phyloP scores from a whole-genome alignment of 2,888 invertebrate genomes.

The Tachina fera region DNA sequence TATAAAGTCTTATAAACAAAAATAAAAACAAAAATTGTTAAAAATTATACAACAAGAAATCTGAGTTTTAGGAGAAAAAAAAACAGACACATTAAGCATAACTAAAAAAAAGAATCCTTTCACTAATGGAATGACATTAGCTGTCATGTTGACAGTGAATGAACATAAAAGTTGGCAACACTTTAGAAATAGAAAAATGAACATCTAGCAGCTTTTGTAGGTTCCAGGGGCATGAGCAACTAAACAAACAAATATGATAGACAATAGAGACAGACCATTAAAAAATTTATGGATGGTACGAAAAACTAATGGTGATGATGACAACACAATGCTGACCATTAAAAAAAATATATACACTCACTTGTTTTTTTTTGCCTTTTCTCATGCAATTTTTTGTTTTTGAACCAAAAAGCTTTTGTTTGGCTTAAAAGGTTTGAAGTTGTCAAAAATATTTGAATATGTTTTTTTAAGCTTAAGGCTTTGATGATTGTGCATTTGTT shows the following conservation, averaged over 20 bases:
- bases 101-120: conserved; percentile 57
- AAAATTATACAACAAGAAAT: conserved; percentile 19
- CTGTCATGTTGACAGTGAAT: conserved; percentile 70
- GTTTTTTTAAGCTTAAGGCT: background rate
- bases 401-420: conserved; percentile 19
- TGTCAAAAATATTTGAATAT: conserved; percentile 13
- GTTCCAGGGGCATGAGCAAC: background rate
- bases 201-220: conserved; percentile 14
- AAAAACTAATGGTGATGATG: conserved; percentile 65
- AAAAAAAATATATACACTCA: conserved; percentile 22
- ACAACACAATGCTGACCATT: conserved; percentile 54
- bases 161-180: conserved; percentile 70
- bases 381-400: background rate
- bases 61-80: conserved; percentile 14
- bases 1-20: conserved; percentile 36
- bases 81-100: background rate
- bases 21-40: conserved; percentile 22
- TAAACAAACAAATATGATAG: conserved; percentile 51
- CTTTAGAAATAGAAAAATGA: conserved; percentile 59
- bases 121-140: conserved; percentile 72
- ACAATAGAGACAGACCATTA: conserved; percentile 69
- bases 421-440: conserved; percentile 44
- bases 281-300: conserved; percentile 59
- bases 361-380: background rate
- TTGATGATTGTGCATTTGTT: background rate